Evolutionary conservation across 2,797 vertebrate species (phyloP), one percentile per base, ranked within the genome.

Genomic region (Tympanoctomys barrerae): DNA sequence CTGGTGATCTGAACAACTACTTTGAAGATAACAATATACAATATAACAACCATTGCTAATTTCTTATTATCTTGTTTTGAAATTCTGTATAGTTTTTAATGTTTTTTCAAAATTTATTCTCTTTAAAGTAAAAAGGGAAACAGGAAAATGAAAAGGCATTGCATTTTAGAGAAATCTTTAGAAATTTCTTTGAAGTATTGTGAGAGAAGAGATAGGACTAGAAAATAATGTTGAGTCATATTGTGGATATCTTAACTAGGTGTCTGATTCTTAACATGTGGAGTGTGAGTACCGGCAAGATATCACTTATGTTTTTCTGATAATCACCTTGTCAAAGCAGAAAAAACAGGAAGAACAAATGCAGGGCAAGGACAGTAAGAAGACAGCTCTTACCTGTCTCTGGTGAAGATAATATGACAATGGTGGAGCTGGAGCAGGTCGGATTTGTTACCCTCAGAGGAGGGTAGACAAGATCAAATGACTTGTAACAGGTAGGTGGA

Each of bases 241-340:
- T 5, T 78, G 21, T 52, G 78, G 36, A 19, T 68, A 42, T 2
- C 12, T 66, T 79, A 57, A 24, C 90, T 33, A 73, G 14, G 26
- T 54, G 28, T 68, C 94, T 70, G 36, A 42, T 64, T 33, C 85
- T 87, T 22, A 85, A 26, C 5, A 26, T 62, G 33, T 73, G 73
- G 46, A 71, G 16, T 31, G 13, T 70, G 12, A 39, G 46, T 3
- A 52, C 11, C 73, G 24, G 28, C 18, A 52, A 31, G 22, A 80
- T 77, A 22, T 19, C 5, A 75, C 21, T 91, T 91, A 52, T 94
- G 71, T 81, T 84, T 92, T 81, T 91, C 77, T 81, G 66, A 77
- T 14, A 66, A 11, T 42, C 54, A 68, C 6, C 12, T 81, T 87
- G n/a, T n/a, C 4, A 85, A 9, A 86, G 28, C 36, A 22, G 46